Evolutionary conservation across 2,113 vertebrate species (phyloP).

Genomic region (Pygoscelis antarcticus): DNA sequence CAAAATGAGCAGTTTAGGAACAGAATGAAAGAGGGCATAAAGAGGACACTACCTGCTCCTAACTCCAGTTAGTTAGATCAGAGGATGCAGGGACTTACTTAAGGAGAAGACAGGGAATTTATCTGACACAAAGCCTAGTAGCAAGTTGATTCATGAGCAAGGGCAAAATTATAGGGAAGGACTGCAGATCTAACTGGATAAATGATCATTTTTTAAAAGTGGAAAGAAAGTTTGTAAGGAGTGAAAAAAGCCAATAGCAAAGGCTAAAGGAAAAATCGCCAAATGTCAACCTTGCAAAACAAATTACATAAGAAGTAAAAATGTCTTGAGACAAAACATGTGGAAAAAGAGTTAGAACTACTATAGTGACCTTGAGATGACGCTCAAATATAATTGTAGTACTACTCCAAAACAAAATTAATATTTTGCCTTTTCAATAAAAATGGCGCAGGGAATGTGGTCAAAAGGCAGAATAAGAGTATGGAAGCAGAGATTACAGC

Average conservation of each 20-base stretch:
- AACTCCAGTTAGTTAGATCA: not conserved
- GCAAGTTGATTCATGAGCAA: not conserved
- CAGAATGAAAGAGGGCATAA: not conserved
- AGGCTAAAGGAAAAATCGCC: not conserved
- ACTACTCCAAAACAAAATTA: not conserved
- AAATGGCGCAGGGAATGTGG: rapidly evolving
- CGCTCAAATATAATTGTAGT: not conserved
- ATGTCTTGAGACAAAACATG: not conserved
- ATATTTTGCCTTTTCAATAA: not conserved
- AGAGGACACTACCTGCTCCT: not conserved
- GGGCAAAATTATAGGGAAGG: not conserved
- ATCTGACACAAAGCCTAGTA: not conserved
- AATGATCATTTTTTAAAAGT: not conserved
- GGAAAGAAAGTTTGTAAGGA: not conserved
- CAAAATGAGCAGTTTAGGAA: not conserved
- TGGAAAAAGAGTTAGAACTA: not conserved
- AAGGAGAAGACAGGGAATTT: not conserved
- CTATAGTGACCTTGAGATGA: not conserved
- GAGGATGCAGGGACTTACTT: not conserved
- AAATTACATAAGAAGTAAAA: not conserved
- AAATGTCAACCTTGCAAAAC: not conserved
- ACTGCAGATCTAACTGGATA: not conserved
- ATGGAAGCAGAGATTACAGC: not conserved
- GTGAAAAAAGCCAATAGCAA: not conserved
- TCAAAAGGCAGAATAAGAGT: not conserved